These are phyloP conservation scores for Mamestra configurata DNA, from an alignment of 1,140 invertebrate species.

Conservation along the genomic window DNA sequence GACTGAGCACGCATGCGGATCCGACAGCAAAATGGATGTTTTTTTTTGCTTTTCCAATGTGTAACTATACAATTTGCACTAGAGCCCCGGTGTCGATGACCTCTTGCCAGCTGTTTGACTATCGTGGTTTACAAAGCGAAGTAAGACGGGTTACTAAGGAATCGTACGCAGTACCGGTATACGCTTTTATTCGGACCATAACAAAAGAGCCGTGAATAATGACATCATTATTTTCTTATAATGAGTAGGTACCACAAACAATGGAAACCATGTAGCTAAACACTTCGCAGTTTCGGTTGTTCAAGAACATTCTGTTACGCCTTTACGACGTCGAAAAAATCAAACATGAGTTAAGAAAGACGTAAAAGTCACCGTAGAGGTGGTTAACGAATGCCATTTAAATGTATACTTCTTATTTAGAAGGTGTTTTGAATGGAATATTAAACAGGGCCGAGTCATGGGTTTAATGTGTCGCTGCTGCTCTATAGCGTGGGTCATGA, in stretches of 20 bases:
- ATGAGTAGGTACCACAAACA: slow-evolving; percentile 72
- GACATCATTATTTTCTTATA: slow-evolving; percentile 81
- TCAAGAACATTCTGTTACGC: slow-evolving; percentile 21
- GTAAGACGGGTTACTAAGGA: slow-evolving; percentile 78
- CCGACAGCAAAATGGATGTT: slow-evolving; percentile 70
- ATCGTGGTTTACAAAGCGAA: slow-evolving; percentile 72
- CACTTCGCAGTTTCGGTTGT: slow-evolving; percentile 40
- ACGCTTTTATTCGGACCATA: slow-evolving; percentile 76
- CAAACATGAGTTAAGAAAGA: slow-evolving; percentile 35
- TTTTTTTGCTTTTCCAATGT: slow-evolving; percentile 81
- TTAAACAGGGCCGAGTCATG: slow-evolving; percentile 70
- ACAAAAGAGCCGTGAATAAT: slow-evolving; percentile 85
- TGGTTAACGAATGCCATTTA: slow-evolving; percentile 42
- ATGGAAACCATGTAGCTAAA: slow-evolving; percentile 55
- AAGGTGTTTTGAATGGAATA: slow-evolving; percentile 68
- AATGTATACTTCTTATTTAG: slow-evolving; percentile 60
- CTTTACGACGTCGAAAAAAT: slow-evolving; percentile 22
- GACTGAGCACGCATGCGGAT: slow-evolving; percentile 63
- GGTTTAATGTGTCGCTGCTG: slow-evolving; percentile 69
- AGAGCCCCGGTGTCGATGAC: slow-evolving; percentile 76
- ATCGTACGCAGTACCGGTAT: slow-evolving; percentile 74
- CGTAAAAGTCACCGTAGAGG: slow-evolving; percentile 8
- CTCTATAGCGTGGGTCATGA: slow-evolving; percentile 80
- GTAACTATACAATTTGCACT: slow-evolving; percentile 85
- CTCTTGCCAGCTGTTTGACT: slow-evolving; percentile 84